Base-by-base conservation (phyloP, 1,140 invertebrate species). In the Bacillus rossius region DNA sequence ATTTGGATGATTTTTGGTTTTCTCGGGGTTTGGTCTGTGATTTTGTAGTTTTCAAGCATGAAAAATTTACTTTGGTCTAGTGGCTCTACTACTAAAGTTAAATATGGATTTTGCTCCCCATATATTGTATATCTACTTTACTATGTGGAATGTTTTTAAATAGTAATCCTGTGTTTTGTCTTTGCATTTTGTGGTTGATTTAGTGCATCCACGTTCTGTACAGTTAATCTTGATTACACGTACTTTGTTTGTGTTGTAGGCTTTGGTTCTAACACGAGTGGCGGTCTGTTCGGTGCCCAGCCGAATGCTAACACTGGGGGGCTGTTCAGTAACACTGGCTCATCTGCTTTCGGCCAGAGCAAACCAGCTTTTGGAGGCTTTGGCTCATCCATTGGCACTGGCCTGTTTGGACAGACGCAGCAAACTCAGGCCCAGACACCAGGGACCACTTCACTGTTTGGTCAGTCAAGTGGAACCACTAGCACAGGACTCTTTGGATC, bases 371-470 rank as follows among this genome's bases (percentile, higher is more conserved):
- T 69, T 64, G 65, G 65, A 55, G 55, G 60, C 41, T 61, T 62
- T 25, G 51, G 17, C 29, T 41, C 55, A 42, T 41, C 19, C 16
- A 43, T 37, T 63, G 65, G 67, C 8, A 55, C 61, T 50, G 75
- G 77, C 0, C 63, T 84, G 3, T 85, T 85, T 70, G 81, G 79
- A 23, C 64, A 62, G 50, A 57, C 45, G 17, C 60, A 59, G 20
- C 64, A 62, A 48, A 52, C 47, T 3, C 42, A 38, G 37, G 29
- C 29, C 29, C 60, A 61, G 37, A 55, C 42, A 4, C 72, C 76
- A 56, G 62, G 67, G 0, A 67, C 75, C 1, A 73, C 79, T 1
- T 72, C 79, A 1, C 75, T 83, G 0, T 88, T 87, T 71, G 84
- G 84, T 5, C 81, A 84, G 47, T n/a, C 49, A 20, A 13, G 25